Evolutionary conservation across 2,888 invertebrate species (phyloP).

Genomic region (Hedya salicella): DNA sequence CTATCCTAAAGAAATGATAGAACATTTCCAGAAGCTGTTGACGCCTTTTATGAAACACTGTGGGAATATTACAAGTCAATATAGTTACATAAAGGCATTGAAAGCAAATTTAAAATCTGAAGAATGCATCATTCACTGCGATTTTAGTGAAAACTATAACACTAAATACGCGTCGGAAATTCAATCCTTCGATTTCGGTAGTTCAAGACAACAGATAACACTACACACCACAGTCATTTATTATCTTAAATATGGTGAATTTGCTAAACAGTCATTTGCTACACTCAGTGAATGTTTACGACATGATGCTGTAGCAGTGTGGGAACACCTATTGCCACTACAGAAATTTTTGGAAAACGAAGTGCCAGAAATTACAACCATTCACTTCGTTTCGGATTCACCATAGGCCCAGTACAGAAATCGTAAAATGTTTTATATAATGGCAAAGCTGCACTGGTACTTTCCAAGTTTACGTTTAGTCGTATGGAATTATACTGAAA

Average conservation of each 20-base stretch:
- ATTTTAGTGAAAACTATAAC: slow-evolving; percentile 42
- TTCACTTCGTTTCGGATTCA: slow-evolving; percentile 1
- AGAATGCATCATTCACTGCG: slow-evolving; percentile 36
- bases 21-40: neutral
- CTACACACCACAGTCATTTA: slow-evolving; percentile 37
- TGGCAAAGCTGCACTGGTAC: neutral
- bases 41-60: neutral
- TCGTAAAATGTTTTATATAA: slow-evolving; percentile 6
- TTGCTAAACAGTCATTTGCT: slow-evolving; percentile 32
- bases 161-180: slow-evolving; percentile 41
- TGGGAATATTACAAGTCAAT: neutral
- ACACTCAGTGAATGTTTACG: slow-evolving; percentile 11
- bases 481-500: neutral
- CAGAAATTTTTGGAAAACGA: slow-evolving; percentile 2
- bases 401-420: neutral
- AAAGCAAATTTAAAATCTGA: slow-evolving; percentile 1
- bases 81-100: neutral
- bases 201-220: slow-evolving; percentile 33
- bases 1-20: neutral
- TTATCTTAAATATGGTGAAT: slow-evolving; percentile 34
- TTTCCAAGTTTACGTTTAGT: neutral
- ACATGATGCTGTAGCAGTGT: slow-evolving; percentile 1
- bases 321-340: neutral
- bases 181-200: slow-evolving; percentile 42
- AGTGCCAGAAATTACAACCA: neutral